A percentile compares a stretch with the other conserved stretches of the same genome.
Evolutionary conservation across 2,113 vertebrate species (phyloP).

Genomic region (Lophura nycthemera): DNA sequence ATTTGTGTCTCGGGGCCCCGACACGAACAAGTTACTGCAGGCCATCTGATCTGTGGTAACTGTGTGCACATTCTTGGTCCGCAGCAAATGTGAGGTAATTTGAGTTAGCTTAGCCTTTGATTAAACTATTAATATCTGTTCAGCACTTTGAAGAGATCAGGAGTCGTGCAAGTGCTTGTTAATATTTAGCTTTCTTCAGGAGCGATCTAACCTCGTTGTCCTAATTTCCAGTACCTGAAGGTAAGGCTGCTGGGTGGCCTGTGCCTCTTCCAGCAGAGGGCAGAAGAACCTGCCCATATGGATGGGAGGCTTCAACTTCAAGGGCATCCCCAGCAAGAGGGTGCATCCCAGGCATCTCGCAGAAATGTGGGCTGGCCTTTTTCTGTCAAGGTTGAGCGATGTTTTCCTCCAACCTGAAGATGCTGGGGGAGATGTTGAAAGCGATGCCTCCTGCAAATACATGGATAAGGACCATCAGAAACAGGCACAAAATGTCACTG

Average conservation of each 20-base stretch:
- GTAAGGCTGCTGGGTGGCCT: background rate
- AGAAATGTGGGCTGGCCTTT: background rate
- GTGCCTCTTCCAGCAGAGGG: background rate
- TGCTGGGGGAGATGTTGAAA: background rate
- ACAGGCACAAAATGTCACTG: background rate
- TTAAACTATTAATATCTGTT: conserved; percentile 71
- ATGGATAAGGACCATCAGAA: background rate
- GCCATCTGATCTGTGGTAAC: conserved; percentile 54
- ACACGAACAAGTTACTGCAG: conserved; percentile 25
- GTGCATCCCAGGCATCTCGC: background rate
- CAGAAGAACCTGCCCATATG: background rate
- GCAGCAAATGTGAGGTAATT: conserved; percentile 70
- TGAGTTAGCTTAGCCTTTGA: conserved; percentile 68
- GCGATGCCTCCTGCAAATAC: background rate
- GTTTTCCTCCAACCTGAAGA: background rate
- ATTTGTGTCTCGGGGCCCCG: conserved; percentile 30
- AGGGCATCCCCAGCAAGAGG: background rate
- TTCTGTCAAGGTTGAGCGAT: background rate
- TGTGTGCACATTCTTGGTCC: conserved; percentile 48
- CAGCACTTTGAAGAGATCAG: conserved; percentile 50
- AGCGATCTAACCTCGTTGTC: background rate
- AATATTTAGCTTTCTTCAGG: background rate
- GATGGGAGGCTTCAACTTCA: background rate
- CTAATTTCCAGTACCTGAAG: background rate
- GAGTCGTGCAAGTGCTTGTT: background rate